Evolutionary conservation across 2,888 invertebrate species (phyloP).

Genomic region (Rhagonycha lutea): DNA sequence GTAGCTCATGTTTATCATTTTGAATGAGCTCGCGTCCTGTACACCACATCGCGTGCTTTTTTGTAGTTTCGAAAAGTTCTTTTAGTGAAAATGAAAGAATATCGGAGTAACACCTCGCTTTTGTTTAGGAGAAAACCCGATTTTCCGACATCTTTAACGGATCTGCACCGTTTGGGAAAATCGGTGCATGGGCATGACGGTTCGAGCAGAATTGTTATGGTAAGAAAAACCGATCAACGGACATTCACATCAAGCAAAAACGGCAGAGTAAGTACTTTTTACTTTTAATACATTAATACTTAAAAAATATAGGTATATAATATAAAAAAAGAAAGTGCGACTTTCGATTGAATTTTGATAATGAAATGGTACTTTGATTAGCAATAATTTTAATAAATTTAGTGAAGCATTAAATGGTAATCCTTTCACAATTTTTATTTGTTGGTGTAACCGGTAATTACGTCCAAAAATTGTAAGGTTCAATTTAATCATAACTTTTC

Average conservation of each 20-base stretch:
- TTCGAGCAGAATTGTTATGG: constrained; percentile 68
- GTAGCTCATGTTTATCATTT: constrained; percentile 40
- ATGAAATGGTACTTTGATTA: not conserved
- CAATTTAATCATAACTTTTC: not conserved
- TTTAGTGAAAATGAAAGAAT: constrained; percentile 13
- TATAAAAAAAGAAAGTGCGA: not conserved
- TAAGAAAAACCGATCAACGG: constrained; percentile 69
- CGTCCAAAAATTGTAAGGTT: not conserved
- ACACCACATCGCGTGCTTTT: constrained; percentile 31
- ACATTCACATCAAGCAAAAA: constrained; percentile 64
- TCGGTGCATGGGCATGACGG: constrained; percentile 57
- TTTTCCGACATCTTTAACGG: constrained; percentile 51
- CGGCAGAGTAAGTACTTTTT: constrained; percentile 55
- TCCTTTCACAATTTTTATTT: not conserved
- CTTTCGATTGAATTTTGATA: not conserved
- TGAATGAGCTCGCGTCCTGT: constrained; percentile 39
- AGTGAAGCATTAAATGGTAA: not conserved
- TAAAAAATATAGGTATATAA: not conserved
- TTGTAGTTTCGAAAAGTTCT: constrained; percentile 17
- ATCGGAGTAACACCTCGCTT: constrained; percentile 33
- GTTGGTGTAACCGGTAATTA: not conserved
- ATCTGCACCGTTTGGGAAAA: constrained; percentile 51
- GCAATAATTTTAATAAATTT: not conserved
- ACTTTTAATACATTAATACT: not conserved
- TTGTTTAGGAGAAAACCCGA: constrained; percentile 47